Evolutionary conservation across 1,140 invertebrate species (phyloP), one percentile per base, ranked within the genome.

Genomic region (Tenebrio molitor): DNA sequence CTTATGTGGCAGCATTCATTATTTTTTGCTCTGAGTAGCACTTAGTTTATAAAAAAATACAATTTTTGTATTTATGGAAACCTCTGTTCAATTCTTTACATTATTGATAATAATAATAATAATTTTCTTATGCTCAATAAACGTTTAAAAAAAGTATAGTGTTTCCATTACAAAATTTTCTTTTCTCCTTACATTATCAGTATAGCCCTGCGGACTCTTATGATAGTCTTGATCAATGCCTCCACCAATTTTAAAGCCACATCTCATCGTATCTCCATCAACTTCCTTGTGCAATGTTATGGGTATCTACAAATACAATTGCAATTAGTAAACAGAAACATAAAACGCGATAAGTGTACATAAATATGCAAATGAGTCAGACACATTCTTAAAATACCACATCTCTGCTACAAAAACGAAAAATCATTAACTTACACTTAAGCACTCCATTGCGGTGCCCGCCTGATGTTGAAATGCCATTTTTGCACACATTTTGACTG

Each of bases 201-300:
- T 97, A 81, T 99, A 99, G 17, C 95, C 96, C 82, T 98, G 96
- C 1, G 97, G 97, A 85, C 95, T 97, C 87, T 97, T 96, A 75
- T 91, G 90, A 82, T 89, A 97, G 83, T 99, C 97, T 87, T 99
- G 97, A 84, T 99, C 97, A 73, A 99, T 99, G 21, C 97, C 97
- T 21, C 97, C 97, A 25, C 97, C 97, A 80, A 99, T 98, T 89
- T 97, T 96, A 81, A 99, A 99, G 0, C 97, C 97, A 89, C 95
- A 97, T 82, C 94, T 93, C 83, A 95, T 89, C 15, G 89, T 86
- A 83, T 96, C 95, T 10, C 94, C 88, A 74, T 92, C 93, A 67
- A 91, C 89, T 83, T 98, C 96, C 88, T 99, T 99, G 76, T 96
- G 93, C 42, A 99, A 85, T 17, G 96, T 97, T 73, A 99, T 97